Evolutionary conservation across 2,797 vertebrate genomes (phyloP).

Genomic region (Bovichtus diacanthus): DNA sequence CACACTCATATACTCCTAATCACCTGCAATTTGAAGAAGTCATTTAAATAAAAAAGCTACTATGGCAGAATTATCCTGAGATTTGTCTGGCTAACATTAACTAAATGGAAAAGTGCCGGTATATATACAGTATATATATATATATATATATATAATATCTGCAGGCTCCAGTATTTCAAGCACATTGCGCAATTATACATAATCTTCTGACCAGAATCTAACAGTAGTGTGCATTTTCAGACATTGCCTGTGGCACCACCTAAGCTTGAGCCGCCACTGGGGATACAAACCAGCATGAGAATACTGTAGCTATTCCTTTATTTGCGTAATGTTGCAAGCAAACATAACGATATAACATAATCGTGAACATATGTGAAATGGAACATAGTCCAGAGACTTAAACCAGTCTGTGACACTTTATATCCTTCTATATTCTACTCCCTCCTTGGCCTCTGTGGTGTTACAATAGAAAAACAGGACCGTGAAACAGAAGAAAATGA

Average conservation of each 20-base stretch:
- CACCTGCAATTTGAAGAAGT: not conserved
- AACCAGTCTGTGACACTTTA: conserved; percentile 10
- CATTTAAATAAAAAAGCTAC: not conserved
- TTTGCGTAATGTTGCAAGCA: not conserved
- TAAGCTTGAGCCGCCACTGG: no score
- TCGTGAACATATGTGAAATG: not conserved
- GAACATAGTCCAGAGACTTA: not conserved
- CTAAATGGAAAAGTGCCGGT: no score
- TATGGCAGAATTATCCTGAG: not conserved
- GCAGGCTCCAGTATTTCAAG: not conserved
- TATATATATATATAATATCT: no score
- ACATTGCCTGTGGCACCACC: not conserved
- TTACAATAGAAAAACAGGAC: conserved; percentile 16
- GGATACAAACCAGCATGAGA: not conserved
- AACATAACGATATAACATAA: not conserved
- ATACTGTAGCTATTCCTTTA: not conserved
- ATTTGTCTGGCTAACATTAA: not conserved
- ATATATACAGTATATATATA: no score
- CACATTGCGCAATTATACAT: not conserved
- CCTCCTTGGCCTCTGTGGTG: conserved; percentile 20
- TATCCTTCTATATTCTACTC: conserved; percentile 15
- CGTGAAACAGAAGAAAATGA: conserved; percentile 24
- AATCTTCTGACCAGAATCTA: not conserved
- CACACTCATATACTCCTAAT: not conserved
- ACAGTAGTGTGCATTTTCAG: not conserved